phyloP scores from a whole-genome alignment of 2,113 vertebrate genomes.

The Cryptotis parvus region DNA sequence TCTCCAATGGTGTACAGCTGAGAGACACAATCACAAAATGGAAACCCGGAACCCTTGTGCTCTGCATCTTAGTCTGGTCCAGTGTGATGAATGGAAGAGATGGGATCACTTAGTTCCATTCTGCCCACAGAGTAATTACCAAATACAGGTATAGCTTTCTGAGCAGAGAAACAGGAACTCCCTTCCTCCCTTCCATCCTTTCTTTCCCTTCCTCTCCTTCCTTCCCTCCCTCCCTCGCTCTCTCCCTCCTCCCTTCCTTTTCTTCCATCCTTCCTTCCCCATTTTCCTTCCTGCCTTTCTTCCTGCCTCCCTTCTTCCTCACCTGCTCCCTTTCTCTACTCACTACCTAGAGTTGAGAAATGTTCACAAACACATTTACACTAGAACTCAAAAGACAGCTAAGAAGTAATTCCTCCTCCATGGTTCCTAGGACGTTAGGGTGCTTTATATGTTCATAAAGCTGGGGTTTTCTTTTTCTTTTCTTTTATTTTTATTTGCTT shows the following conservation, averaged over 20 bases:
- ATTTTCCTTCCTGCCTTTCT: too few species aligned
- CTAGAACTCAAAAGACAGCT: conserved; percentile 48
- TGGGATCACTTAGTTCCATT: conserved; percentile 1
- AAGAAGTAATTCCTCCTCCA: conserved; percentile 45
- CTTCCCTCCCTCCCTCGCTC: too few species aligned
- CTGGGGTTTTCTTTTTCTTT: too few species aligned
- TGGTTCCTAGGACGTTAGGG: too few species aligned
- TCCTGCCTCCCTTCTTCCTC: background rate
- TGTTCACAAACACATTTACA: conserved; percentile 23
- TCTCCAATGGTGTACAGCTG: background rate
- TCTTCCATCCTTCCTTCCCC: background rate
- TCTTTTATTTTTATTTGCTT: too few species aligned
- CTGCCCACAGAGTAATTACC: background rate
- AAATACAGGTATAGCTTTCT: background rate
- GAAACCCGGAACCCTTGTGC: background rate
- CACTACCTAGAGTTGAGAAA: conserved; percentile 14
- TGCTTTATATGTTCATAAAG: too few species aligned
- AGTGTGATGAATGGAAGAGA: background rate
- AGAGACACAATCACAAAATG: background rate
- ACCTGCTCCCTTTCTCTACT: background rate
- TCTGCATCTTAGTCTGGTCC: background rate
- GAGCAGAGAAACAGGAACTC: background rate
- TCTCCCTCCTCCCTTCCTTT: too few species aligned
- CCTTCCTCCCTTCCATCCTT: too few species aligned
- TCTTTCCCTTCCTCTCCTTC: background rate